Evolutionary conservation across 2,113 vertebrate genomes (phyloP).

Genomic region (Chloroceryle aenea): DNA sequence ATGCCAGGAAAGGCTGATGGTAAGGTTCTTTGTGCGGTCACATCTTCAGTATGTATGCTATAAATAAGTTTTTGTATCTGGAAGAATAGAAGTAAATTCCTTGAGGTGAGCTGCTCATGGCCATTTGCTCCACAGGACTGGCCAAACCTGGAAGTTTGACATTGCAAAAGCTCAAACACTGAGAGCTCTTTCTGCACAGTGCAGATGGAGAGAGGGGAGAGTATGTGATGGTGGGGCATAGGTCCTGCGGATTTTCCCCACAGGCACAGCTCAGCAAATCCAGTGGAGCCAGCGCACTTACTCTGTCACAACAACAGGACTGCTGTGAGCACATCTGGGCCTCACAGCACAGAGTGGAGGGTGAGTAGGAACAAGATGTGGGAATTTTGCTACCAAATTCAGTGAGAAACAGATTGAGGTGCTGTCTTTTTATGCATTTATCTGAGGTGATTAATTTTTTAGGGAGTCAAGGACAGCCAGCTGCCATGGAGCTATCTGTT

Average conservation of each 20-base stretch:
- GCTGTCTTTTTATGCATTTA: neutral
- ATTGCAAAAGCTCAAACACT: neutral
- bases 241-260: neutral
- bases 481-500: constrained; percentile 20
- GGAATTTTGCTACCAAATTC: neutral
- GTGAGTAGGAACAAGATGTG: neutral
- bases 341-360: neutral
- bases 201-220: neutral
- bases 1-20: neutral
- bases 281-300: neutral
- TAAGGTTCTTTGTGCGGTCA: neutral
- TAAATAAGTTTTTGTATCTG: neutral
- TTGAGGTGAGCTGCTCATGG: neutral
- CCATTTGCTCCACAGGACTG: neutral
- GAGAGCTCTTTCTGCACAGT: accelerated
- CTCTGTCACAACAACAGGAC: neutral
- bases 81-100: neutral
- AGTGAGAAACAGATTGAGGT: neutral
- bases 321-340: constrained; percentile 12
- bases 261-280: neutral
- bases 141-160: neutral
- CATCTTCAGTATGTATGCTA: accelerated
- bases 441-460: constrained; percentile 53
- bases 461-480: constrained; percentile 21
- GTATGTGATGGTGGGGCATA: accelerated